phyloP scores from a whole-genome alignment of 23 tunicate species.

The Oikopleura vanhoeffeni region DNA sequence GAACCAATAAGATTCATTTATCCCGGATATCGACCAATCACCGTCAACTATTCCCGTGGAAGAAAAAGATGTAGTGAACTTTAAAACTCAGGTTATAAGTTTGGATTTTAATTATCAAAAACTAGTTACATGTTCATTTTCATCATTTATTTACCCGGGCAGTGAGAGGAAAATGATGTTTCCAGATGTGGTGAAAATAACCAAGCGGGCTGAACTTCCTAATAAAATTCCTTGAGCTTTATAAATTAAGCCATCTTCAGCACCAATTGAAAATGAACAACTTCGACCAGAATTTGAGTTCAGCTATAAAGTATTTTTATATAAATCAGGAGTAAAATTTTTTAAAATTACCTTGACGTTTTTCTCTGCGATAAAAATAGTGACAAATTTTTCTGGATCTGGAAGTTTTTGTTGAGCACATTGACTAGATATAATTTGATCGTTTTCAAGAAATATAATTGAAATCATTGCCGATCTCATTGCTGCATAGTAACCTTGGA shows the following conservation, averaged over 20 bases:
- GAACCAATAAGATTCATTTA: no score
- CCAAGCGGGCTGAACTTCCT: background rate
- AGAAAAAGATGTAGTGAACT: no score
- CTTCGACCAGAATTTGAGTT: background rate
- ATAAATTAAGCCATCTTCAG: background rate
- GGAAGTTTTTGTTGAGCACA: background rate
- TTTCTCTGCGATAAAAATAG: background rate
- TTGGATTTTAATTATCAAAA: no score
- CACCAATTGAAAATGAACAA: background rate
- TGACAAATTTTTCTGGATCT: background rate
- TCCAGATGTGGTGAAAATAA: background rate
- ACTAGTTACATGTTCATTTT: no score
- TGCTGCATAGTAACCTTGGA: background rate
- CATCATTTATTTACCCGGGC: conserved; percentile 14
- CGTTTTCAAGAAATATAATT: background rate
- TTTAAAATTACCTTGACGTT: background rate
- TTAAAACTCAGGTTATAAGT: no score
- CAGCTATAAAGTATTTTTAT: background rate
- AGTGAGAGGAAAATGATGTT: background rate
- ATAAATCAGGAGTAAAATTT: no score
- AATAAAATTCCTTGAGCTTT: background rate
- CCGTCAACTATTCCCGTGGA: no score
- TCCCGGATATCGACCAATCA: no score
- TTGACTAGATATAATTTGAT: background rate
- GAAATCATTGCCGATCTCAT: background rate